Evolutionary conservation across 2,113 vertebrate genomes (phyloP), one percentile per base, ranked within the genome.

Genomic region (Microcebus lehilahytsara): DNA sequence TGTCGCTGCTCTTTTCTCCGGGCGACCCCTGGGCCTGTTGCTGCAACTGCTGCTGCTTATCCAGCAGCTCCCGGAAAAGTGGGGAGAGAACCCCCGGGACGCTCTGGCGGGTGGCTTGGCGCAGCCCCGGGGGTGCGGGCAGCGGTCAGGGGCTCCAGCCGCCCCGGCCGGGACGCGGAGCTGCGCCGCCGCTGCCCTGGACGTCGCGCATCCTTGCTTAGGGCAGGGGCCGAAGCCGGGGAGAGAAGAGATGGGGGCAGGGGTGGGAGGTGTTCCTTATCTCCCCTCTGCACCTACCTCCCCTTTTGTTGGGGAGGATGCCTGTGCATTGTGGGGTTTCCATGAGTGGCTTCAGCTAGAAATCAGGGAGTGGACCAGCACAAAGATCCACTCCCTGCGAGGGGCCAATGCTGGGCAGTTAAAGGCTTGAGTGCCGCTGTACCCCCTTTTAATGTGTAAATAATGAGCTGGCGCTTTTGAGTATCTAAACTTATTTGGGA

Each of bases 1-100:
- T 53, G 88, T 80, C 89, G 71, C 75, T 62, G 71, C 79, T 71
- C 75, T 77, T 60, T 2, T 20, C 74, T 30, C 72, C 37, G 25
- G 80, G 93, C 80, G 85, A 93, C 66, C 85, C 94, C 85, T 51
- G 74, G 96, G 98, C 97, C 97, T 97, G 92, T 94, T 93, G 95
- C 89, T 96, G 85, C 81, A 95, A 88, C 93, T 92, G 96, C 93
- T 91, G 93, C 88, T 46, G 74, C 95, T 90, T 20, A 16, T 56
- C 49, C 96, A 46, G 84, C 62, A 62, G 93, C 85, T 79, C 93
- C 49, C n/a, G 97, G 85, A 87, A 96, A 97, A 97, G 97, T 96
- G 95, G 98, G 95, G 96, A 96, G 89, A 86, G 71, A 92, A 80
- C 64, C 92, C 89, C 92, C 25, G 85, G 77, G 95, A 79, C 80